These are phyloP conservation scores for Spizaetus ornatus DNA, from an alignment of 2,113 vertebrate species.

Conservation along the genomic window DNA sequence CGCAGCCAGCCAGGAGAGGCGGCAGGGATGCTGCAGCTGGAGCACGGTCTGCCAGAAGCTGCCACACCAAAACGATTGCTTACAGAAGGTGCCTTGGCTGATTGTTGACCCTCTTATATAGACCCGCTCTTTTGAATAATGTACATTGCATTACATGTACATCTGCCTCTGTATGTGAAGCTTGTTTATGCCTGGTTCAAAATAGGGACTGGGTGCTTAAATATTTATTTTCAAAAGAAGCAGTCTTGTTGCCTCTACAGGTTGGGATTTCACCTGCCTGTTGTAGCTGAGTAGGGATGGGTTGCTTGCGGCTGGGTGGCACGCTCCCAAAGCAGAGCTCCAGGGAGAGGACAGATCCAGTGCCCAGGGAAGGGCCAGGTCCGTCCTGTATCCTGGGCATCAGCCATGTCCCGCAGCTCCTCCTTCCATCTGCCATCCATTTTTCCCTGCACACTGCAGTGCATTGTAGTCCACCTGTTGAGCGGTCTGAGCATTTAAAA, in stretches of 20 bases:
- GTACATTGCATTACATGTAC: rapidly evolving
- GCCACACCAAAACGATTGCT: background rate
- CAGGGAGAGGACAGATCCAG: background rate
- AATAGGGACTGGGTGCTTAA: background rate
- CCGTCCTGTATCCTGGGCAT: no score
- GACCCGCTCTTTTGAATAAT: rapidly evolving
- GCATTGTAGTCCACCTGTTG: background rate
- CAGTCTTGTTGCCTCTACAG: rapidly evolving
- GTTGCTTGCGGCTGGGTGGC: background rate
- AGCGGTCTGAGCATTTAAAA: background rate
- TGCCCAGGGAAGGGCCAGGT: no score
- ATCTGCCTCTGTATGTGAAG: background rate
- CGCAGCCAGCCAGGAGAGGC: background rate
- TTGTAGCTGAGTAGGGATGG: background rate
- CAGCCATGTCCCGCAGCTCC: background rate
- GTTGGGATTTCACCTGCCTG: background rate
- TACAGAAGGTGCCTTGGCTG: no score
- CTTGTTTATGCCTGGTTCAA: background rate
- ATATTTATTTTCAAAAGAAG: background rate
- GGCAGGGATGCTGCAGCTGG: background rate
- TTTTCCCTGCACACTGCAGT: background rate
- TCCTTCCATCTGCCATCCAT: background rate
- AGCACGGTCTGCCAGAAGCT: background rate
- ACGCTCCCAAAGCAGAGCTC: background rate
- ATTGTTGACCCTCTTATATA: rapidly evolving